Evolutionary conservation across 2,797 vertebrate species (phyloP), one percentile per base, ranked within the genome.

Genomic region (Coranthus polyacanthus): DNA sequence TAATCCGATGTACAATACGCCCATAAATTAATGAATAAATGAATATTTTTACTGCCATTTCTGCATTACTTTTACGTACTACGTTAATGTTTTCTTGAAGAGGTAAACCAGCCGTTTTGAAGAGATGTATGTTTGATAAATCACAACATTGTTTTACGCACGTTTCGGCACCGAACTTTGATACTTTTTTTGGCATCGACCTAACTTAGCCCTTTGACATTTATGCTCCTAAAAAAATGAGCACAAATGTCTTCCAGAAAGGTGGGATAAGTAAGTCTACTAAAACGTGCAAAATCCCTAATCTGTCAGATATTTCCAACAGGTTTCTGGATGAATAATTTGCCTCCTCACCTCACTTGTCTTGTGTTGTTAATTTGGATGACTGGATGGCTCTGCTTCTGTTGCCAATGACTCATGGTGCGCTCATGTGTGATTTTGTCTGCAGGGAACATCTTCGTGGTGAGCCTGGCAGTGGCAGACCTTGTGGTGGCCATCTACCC

Each of bases 401-500:
- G 34, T 21, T 63, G 26, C 42, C 52, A 15, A 2, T 79, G 56
- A 70, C 74, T 82, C 24, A 55, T 12, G 47, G 53, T 79, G 18
- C 49, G 18, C 37, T 3, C 22, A n/a, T 47, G 15, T 38, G 17
- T 65, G 22, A 29, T 67, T 83, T 86, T 68, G 72, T 85, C 87
- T 88, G 36, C 69, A 99, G 98, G 97, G 70, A 99, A 99, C 88
- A 90, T 98, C 86, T 99, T 99, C 62, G 97, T 99, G 84, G 96
- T 99, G 86, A 99, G 97, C 91, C 93, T 99, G 65, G 96, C 98
- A 0, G 92, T 98, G 47, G 97, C 98, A 5, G 98, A 99, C 90
- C 94, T 99, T 13, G 93, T 98, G 52, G 97, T 98, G 79, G 98
- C 98, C 43, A 92, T 98, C 82, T 99, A 99, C 80, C 98, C 97